Base-by-base conservation (phyloP, 1,140 invertebrate genomes). In the Ladona fulva region DNA sequence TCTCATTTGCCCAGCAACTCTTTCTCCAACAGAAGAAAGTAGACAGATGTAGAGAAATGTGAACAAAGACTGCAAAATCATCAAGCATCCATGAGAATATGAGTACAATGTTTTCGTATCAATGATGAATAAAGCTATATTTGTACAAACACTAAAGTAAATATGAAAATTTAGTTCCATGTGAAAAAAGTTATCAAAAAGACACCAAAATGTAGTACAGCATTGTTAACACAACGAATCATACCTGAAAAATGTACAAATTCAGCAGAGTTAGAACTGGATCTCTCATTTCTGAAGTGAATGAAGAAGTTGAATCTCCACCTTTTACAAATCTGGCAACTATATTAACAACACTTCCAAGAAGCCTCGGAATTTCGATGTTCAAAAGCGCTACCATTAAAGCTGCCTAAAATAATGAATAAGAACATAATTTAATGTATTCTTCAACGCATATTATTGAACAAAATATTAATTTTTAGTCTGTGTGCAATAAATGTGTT, bases 21-120 rank as follows among this genome's bases (percentile, higher is more conserved):
- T 88, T 85, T 98, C 96, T 12, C 96, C 96, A 76, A 97, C 89
- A 81, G 92, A 89, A 12, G 95, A 92, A 22, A 98, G 84, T 52
- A 94, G 86, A 79, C 93, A 92, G 79, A 98, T 97, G 84, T 97
- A 98, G 24, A 91, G 85, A 83, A 96, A 96, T 77, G 97, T 98
- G 80, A 95, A 93, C 24, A 91, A 81, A 74, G 94, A 93, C 93
- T 96, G 85, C 44, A 89, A 87, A 6, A 12, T 19, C n/a, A n/a
- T n/a, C n/a, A n/a, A n/a, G n/a, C n/a, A n/a, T n/a, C n/a, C n/a
- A n/a, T n/a, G n/a, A n/a, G n/a, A n/a, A n/a, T n/a, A n/a, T n/a
- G n/a, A n/a, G n/a, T n/a, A n/a, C n/a, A n/a, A n/a, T n/a, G n/a
- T n/a, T n/a, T n/a, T n/a, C n/a, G n/a, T n/a, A n/a, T n/a, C n/a